Conservation (phyloP, 2,113 vertebrate species). For the Xerus inauris region DNA sequence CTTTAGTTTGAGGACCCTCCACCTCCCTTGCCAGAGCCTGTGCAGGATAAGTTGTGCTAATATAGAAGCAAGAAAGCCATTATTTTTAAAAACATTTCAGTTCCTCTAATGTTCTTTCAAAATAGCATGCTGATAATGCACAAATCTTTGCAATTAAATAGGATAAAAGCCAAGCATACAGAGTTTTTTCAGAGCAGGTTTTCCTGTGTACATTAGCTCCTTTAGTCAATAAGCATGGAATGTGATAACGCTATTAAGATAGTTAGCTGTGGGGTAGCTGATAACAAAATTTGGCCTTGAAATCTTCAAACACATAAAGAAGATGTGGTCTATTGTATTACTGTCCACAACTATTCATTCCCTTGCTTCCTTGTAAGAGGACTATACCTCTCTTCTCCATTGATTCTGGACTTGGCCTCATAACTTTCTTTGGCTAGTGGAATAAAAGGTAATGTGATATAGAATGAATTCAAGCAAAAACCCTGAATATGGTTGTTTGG, state of each 20-base stretch:
- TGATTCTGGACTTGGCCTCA: neutral
- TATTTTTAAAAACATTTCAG: neutral
- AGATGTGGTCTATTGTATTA: slow-evolving; percentile 21
- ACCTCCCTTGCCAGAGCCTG: slow-evolving; percentile 62
- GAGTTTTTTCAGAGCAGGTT: slow-evolving; percentile 73
- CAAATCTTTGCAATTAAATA: slow-evolving; percentile 81
- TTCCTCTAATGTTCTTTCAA: slow-evolving; percentile 73
- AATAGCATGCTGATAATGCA: slow-evolving; percentile 71
- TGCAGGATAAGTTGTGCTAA: slow-evolving; percentile 60
- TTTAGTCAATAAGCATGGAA: slow-evolving; percentile 69
- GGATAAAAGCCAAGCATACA: slow-evolving; percentile 72
- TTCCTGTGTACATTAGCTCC: slow-evolving; percentile 69
- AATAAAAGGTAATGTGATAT: neutral
- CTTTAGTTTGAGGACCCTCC: slow-evolving; percentile 75
- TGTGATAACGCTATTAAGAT: slow-evolving; percentile 61
- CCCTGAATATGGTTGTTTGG: neutral
- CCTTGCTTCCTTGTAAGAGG: slow-evolving; percentile 10
- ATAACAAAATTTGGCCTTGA: slow-evolving; percentile 48
- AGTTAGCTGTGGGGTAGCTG: slow-evolving; percentile 70
- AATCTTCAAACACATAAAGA: slow-evolving; percentile 31
- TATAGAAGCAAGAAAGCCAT: slow-evolving; percentile 37
- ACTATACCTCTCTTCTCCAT: neutral
- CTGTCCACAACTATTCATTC: neutral
- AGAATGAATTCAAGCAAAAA: neutral
- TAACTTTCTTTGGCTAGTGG: neutral